These are phyloP conservation scores for Acrobasis repandana DNA, from an alignment of 2,888 invertebrate genomes.

Conservation along the genomic window DNA sequence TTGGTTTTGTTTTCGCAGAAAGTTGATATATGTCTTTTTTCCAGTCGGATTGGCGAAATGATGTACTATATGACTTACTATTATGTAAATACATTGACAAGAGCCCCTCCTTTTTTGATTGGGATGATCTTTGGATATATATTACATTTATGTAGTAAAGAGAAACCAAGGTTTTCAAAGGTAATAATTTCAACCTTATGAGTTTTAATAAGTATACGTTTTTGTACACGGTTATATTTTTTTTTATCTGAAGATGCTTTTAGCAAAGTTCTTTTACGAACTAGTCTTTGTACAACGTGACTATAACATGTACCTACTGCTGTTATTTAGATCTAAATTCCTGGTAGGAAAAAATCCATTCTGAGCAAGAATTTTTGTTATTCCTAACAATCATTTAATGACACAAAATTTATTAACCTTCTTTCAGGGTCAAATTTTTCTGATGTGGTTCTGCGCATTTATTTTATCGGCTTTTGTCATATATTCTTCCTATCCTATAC, in stretches of 20 bases:
- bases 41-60: background rate
- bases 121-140: slow-evolving; percentile 64
- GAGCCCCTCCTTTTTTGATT: slow-evolving; percentile 60
- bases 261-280: no score
- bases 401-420: background rate
- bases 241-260: no score
- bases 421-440: background rate
- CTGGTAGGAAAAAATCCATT: no score
- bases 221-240: no score
- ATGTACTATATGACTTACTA: slow-evolving; percentile 14
- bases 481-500: slow-evolving; percentile 26
- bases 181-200: no score
- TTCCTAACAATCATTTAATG: no score
- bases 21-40: background rate
- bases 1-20: no score
- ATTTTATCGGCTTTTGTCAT: background rate
- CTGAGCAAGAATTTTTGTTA: no score
- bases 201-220: no score
- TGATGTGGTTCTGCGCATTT: slow-evolving; percentile 9
- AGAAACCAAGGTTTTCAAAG: slow-evolving; percentile 46
- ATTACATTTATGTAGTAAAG: slow-evolving; percentile 45
- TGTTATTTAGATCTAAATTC: no score
- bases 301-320: no score
- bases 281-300: no score
- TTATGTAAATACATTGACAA: slow-evolving; percentile 41